Conservation (phyloP, 2,797 vertebrate genomes). For the Selene dorsalis region DNA sequence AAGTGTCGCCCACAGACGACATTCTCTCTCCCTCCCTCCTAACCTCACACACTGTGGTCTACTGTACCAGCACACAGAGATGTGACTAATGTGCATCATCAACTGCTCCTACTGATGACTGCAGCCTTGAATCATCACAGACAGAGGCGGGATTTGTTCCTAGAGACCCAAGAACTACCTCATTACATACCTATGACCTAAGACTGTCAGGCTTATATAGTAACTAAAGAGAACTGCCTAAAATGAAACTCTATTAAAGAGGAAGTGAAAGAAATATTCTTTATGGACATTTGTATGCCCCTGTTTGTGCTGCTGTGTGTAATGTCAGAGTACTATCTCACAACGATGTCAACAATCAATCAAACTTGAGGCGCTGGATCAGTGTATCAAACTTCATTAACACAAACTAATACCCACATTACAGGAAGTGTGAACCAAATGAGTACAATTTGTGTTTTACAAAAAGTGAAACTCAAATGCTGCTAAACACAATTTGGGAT, state of each 20-base stretch:
- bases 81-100: conserved; percentile 29
- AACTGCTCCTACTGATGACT: conserved; percentile 31
- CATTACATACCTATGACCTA: conserved; percentile 10
- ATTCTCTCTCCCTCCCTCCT: conserved; percentile 24
- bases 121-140: conserved; percentile 27
- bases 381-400: neutral
- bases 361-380: neutral
- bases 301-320: neutral
- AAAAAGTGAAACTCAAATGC: neutral
- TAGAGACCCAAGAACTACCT: conserved; percentile 11
- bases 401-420: neutral
- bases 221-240: conserved; percentile 17
- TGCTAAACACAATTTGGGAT: neutral
- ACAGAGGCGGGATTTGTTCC: conserved; percentile 38
- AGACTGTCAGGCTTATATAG: neutral
- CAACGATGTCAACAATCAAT: neutral
- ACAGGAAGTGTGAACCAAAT: neutral
- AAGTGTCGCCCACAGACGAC: conserved; percentile 12
- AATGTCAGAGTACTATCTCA: neutral
- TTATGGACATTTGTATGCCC: neutral
- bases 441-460: neutral
- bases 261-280: neutral
- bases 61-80: conserved; percentile 23
- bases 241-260: neutral
- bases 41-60: conserved; percentile 14